Percentiles rank a stretch among this genome's conserved stretches.
phyloP scores from a whole-genome alignment of 2,888 invertebrate genomes.

The Erebia aethiops region DNA sequence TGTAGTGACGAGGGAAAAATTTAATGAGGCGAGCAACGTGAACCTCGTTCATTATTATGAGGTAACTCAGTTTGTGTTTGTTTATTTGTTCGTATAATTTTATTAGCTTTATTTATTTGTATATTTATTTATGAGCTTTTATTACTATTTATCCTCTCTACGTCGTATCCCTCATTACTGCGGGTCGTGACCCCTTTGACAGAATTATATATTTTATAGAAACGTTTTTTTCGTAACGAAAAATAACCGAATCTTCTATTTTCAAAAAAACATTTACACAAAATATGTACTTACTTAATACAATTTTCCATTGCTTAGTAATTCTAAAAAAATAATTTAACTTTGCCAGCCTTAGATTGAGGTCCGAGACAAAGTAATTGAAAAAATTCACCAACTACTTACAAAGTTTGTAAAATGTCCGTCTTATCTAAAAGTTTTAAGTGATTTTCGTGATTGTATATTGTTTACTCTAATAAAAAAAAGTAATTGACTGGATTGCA shows the following conservation, averaged over 20 bases:
- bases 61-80: conserved; percentile 45
- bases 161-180: no score
- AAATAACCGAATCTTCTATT: no score
- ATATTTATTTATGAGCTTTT: no score
- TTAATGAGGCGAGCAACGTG: conserved; percentile 51
- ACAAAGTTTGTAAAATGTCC: conserved; percentile 8
- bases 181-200: no score
- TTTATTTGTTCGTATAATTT: background rate
- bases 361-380: background rate
- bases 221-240: background rate
- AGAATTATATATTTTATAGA: no score
- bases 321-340: background rate
- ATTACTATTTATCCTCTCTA: no score
- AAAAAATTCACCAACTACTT: background rate
- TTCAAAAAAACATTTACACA: no score
- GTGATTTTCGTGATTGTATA: background rate
- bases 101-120: no score
- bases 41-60: conserved; percentile 65
- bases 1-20: conserved; percentile 59
- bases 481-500: background rate
- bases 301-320: no score
- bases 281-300: no score
- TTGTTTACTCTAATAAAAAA: background rate
- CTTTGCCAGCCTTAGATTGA: background rate
- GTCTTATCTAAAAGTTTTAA: conserved; percentile 16